Evolutionary conservation across 2,113 vertebrate species (phyloP).

Genomic region (Antennarius striatus): DNA sequence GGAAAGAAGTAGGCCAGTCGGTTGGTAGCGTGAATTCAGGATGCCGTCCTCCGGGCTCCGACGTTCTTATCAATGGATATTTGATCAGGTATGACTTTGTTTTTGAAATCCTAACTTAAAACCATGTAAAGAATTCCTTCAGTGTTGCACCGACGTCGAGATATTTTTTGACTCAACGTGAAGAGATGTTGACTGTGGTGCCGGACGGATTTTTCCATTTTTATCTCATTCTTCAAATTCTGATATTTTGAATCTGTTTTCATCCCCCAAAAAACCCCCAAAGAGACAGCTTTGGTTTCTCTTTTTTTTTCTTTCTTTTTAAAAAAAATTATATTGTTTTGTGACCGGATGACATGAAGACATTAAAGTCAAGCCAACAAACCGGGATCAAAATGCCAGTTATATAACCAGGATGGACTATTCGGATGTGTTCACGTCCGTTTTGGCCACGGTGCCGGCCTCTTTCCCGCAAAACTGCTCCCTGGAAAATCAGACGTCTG

Average conservation of each 20-base stretch:
- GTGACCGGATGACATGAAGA: background rate
- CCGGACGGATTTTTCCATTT: background rate
- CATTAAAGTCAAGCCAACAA: background rate
- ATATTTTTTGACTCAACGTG: background rate
- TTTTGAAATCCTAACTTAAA: conserved; percentile 7
- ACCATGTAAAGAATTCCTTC: conserved; percentile 3
- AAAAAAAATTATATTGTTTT: conserved; percentile 1
- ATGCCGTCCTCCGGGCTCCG: conserved; percentile 4
- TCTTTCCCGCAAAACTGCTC: conserved; percentile 56
- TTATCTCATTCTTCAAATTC: too few relatives aligned
- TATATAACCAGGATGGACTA: conserved; percentile 60
- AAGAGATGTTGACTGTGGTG: background rate
- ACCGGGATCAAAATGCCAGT: background rate
- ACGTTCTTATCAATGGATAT: conserved; percentile 4
- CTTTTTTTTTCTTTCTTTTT: background rate
- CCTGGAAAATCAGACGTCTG: conserved; percentile 45
- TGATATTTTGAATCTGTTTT: too few relatives aligned
- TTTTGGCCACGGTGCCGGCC: conserved; percentile 19
- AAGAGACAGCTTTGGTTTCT: too few relatives aligned
- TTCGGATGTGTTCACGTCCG: conserved; percentile 16
- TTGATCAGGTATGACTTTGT: conserved; percentile 20
- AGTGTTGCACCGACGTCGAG: background rate
- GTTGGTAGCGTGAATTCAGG: background rate
- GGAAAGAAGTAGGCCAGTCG: conserved; percentile 30
- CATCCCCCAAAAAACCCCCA: too few relatives aligned